phyloP scores from a whole-genome alignment of 2,888 invertebrate genomes.

The Sarcophaga subvicina region DNA sequence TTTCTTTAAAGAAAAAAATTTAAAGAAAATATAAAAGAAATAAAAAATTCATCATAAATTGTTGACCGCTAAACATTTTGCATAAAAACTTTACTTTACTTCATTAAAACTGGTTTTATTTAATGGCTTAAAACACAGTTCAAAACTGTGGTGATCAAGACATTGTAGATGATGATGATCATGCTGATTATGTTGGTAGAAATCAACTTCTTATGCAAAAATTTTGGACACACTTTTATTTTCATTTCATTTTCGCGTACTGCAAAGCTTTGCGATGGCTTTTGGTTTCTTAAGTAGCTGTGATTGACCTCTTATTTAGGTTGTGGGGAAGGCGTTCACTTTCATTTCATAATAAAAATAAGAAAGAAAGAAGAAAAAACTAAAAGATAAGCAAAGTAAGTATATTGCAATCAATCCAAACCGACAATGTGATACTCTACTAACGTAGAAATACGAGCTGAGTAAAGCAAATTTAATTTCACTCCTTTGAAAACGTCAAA shows the following conservation, averaged over 20 bases:
- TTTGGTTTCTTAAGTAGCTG: constrained; percentile 14
- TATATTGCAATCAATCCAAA: too few species aligned
- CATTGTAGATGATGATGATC: background rate
- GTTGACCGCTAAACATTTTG: constrained; percentile 1
- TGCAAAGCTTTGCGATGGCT: background rate
- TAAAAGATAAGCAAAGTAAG: too few species aligned
- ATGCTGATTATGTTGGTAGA: constrained; percentile 14
- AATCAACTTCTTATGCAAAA: constrained; percentile 20
- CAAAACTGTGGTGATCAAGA: background rate
- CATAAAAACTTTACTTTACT: background rate
- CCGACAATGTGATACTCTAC: too few species aligned
- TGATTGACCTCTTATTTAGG: constrained; percentile 57
- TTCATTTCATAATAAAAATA: constrained; percentile 51
- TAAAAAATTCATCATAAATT: background rate
- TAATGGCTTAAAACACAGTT: background rate
- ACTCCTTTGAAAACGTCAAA: too few species aligned
- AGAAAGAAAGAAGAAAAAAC: background rate
- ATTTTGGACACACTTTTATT: constrained; percentile 1
- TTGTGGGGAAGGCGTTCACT: constrained; percentile 58
- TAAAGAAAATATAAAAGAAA: background rate
- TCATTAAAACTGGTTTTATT: constrained; percentile 29
- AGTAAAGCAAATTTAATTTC: too few species aligned
- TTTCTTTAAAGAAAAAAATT: background rate
- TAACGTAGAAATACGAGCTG: too few species aligned
- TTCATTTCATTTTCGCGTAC: background rate